Conservation (phyloP, 2,113 vertebrate genomes). For the Ammodytes marinus region DNA sequence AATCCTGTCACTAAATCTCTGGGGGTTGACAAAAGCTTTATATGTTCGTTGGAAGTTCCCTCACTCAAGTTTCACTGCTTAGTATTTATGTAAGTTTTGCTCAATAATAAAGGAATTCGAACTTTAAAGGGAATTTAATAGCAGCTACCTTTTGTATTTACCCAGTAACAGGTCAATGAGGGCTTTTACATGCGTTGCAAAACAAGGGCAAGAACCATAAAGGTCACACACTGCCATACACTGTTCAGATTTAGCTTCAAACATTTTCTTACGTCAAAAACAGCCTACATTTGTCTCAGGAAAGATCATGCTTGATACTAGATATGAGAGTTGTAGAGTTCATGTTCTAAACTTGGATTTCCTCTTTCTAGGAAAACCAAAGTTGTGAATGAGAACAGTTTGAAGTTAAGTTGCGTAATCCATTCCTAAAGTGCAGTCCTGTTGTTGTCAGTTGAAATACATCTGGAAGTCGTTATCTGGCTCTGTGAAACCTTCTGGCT, state of each 20-base stretch:
- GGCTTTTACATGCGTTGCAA: neutral
- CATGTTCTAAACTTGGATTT: neutral
- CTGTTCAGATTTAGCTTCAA: neutral
- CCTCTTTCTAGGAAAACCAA: neutral
- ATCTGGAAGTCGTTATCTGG: slow-evolving; percentile 5
- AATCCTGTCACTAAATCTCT: neutral
- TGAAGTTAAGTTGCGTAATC: neutral
- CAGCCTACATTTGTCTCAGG: neutral
- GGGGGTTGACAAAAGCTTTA: neutral
- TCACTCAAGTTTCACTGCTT: slow-evolving; percentile 30
- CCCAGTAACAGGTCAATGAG: neutral
- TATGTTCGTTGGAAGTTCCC: neutral
- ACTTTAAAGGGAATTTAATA: neutral
- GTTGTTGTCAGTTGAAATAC: neutral
- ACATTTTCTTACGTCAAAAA: neutral
- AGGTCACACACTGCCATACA: neutral
- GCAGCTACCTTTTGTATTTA: neutral
- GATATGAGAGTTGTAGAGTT: too few species aligned
- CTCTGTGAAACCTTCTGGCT: neutral
- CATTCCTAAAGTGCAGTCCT: neutral
- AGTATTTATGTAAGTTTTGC: neutral
- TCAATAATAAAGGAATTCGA: neutral
- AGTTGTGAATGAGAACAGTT: neutral
- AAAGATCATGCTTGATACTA: neutral
- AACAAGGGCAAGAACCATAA: neutral